Conservation (phyloP, 2,888 invertebrate genomes). For the Tanytarsus gracilentus region DNA sequence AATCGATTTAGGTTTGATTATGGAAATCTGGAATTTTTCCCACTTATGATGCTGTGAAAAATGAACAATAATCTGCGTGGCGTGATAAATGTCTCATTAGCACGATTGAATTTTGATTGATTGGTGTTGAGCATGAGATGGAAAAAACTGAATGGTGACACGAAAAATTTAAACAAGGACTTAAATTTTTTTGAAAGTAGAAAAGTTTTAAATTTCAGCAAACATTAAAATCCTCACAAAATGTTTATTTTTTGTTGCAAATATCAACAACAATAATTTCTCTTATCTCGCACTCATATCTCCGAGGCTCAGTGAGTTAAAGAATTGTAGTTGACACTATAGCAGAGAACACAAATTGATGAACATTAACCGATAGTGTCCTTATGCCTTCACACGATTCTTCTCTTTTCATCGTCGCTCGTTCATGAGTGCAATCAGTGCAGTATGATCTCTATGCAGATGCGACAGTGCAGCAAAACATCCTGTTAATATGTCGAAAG, state of each 20-base stretch:
- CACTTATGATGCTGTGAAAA: neutral
- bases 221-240: too few species aligned
- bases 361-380: slow-evolving; percentile 11
- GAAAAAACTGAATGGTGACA: too few species aligned
- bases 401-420: too few species aligned
- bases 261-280: too few species aligned
- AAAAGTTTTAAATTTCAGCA: too few species aligned
- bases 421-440: slow-evolving; percentile 1
- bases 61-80: neutral
- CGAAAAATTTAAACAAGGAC: too few species aligned
- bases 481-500: neutral
- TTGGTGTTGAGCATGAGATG: neutral
- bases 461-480: neutral
- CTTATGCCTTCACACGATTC: too few species aligned
- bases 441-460: neutral
- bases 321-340: too few species aligned
- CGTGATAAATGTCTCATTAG: slow-evolving; percentile 23
- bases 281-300: too few species aligned
- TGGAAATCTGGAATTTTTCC: neutral
- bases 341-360: slow-evolving; percentile 18
- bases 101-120: slow-evolving; percentile 7
- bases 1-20: slow-evolving; percentile 2
- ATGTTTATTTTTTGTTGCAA: too few species aligned
- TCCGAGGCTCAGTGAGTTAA: too few species aligned
- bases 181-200: too few species aligned